A percentile compares a stretch with the other conserved stretches of the same genome.
Conservation (phyloP, 1,140 invertebrate genomes). For the Diorhabda carinulata region DNA sequence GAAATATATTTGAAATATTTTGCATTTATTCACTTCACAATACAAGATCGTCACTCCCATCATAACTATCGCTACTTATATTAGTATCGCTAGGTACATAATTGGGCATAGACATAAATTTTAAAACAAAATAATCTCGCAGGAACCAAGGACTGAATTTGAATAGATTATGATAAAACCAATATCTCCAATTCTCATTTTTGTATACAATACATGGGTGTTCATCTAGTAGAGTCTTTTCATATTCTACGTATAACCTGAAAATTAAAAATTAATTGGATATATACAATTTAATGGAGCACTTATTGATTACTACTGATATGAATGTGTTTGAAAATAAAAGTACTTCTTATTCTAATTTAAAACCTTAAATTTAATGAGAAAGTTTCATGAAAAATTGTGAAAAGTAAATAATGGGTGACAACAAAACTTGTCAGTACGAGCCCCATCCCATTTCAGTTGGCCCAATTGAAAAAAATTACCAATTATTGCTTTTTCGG, state of each 20-base stretch:
- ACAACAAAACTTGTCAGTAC: no score
- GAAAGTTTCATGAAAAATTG: no score
- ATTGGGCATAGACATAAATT: conserved; percentile 54
- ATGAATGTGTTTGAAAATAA: no score
- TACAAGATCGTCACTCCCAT: not conserved
- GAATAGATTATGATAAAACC: conserved; percentile 54
- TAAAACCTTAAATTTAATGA: no score
- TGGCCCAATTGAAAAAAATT: no score
- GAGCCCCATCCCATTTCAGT: no score
- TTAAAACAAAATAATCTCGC: conserved; percentile 53
- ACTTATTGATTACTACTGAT: no score
- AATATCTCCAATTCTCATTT: conserved; percentile 51
- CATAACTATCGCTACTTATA: conserved; percentile 3
- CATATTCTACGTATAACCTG: conserved; percentile 52
- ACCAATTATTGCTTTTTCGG: no score
- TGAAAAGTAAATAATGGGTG: no score
- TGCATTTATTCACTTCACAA: not conserved
- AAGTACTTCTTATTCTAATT: no score
- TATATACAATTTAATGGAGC: no score
- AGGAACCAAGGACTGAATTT: conserved; percentile 48
- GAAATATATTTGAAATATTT: no score
- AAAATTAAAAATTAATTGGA: not conserved
- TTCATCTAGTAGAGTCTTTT: conserved; percentile 51
- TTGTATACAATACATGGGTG: conserved; percentile 54
- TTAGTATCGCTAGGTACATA: conserved; percentile 24